A percentile compares a stretch with the other conserved stretches of the same genome.
Conservation (phyloP, 2,797 vertebrate species). For the Petrocephalus schoutedeni region DNA sequence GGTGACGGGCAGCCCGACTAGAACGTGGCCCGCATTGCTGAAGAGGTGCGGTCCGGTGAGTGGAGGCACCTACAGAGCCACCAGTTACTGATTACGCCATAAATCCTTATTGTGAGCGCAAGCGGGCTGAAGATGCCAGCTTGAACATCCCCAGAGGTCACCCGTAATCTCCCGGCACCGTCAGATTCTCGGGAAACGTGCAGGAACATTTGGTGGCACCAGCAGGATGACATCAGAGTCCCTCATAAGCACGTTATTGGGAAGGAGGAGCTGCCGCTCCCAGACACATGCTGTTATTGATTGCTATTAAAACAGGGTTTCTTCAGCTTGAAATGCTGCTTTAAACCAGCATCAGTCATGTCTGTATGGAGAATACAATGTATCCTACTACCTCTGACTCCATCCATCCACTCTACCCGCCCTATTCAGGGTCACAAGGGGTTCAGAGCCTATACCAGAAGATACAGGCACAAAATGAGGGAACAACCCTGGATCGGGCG, state of each 20-base stretch:
- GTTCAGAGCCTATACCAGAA: background rate
- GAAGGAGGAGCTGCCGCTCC: background rate
- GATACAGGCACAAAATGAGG: background rate
- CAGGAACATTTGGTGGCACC: background rate
- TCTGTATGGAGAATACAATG: background rate
- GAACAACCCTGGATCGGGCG: background rate
- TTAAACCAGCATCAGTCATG: background rate
- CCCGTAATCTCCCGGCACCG: background rate
- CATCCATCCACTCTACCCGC: background rate
- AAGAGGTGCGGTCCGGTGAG: background rate
- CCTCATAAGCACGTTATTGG: background rate
- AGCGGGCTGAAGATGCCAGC: background rate
- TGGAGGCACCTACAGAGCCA: background rate
- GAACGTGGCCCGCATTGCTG: background rate
- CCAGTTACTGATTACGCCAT: background rate
- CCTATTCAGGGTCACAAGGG: no score
- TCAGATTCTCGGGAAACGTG: background rate
- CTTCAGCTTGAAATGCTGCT: background rate
- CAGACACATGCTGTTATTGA: background rate
- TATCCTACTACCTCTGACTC: background rate
- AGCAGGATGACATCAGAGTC: background rate
- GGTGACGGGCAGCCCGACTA: background rate
- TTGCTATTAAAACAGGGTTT: background rate
- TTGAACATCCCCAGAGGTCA: background rate
- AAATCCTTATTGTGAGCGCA: background rate